These are phyloP conservation scores for Pan troglodytes DNA, from an alignment of 2,113 vertebrate species.

Conservation along the genomic window DNA sequence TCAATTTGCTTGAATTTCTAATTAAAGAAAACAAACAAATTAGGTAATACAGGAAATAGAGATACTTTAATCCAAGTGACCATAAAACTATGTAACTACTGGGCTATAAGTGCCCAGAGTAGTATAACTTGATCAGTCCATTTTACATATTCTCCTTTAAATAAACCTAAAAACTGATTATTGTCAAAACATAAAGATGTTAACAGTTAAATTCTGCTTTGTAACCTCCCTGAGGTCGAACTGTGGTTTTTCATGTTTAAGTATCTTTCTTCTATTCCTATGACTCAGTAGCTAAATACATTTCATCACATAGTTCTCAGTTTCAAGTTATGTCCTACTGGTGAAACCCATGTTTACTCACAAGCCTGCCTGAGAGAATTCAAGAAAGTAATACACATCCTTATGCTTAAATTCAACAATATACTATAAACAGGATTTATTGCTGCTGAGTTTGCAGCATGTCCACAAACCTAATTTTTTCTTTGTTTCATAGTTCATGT, in stretches of 20 bases:
- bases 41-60: background rate
- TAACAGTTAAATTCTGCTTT: background rate
- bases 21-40: background rate
- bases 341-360: background rate
- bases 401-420: background rate
- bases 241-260: background rate
- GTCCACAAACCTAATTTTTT: background rate
- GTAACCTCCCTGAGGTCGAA: background rate
- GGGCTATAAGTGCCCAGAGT: background rate
- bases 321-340: background rate
- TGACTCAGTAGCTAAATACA: background rate
- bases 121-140: background rate
- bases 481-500: background rate
- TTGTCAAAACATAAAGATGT: background rate
- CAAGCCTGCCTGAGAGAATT: background rate
- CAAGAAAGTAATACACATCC: background rate
- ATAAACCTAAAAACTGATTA: background rate
- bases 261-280: background rate
- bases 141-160: background rate
- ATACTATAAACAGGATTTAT: background rate
- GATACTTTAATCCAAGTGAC: background rate
- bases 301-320: background rate
- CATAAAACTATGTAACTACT: background rate
- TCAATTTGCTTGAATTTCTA: slow-evolving; percentile 13
- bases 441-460: background rate